phyloP scores from a whole-genome alignment of 2,888 invertebrate species.

The Vanessa cardui region DNA sequence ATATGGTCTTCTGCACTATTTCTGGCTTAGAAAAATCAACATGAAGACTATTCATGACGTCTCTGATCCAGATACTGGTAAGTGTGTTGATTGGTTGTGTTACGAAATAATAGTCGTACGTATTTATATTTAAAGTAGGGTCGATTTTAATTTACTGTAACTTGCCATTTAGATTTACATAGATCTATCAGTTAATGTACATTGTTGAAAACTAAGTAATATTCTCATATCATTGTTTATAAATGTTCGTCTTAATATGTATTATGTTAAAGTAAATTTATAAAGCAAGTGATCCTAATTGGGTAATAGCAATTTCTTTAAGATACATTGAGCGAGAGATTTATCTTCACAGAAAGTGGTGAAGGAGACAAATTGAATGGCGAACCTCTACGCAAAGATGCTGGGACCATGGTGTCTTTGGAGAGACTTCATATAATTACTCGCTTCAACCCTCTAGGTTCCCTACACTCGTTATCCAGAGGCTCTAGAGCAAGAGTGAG shows the following conservation, averaged over 20 bases:
- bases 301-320: no score
- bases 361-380: constrained; percentile 85
- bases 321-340: not conserved
- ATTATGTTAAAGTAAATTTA: no score
- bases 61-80: constrained; percentile 73
- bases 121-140: no score
- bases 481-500: constrained; percentile 82
- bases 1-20: constrained; percentile 87
- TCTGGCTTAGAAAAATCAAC: constrained; percentile 87
- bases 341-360: constrained; percentile 70
- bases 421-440: constrained; percentile 89
- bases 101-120: not conserved
- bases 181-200: no score
- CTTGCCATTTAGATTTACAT: no score
- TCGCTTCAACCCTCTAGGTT: constrained; percentile 89
- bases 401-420: constrained; percentile 87
- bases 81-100: constrained; percentile 13
- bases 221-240: no score
- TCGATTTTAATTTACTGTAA: no score
- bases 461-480: constrained; percentile 87
- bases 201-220: no score
- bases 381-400: constrained; percentile 86
- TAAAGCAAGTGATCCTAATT: no score
- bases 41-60: constrained; percentile 69
- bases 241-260: no score